phyloP scores from a whole-genome alignment of 2,888 invertebrate genomes.

The Pollenia amentaria region DNA sequence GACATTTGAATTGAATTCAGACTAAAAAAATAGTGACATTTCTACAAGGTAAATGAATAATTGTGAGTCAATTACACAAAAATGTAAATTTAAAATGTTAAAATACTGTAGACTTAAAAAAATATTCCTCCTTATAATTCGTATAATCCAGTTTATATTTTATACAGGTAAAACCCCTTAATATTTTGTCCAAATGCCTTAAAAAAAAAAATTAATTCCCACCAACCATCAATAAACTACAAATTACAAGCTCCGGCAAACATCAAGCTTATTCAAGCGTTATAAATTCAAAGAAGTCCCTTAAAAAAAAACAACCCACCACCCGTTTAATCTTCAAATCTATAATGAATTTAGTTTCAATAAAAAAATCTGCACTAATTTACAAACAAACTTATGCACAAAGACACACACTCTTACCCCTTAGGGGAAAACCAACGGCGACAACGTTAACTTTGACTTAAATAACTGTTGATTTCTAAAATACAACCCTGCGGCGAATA shows the following conservation, averaged over 20 bases:
- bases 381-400: conserved; percentile 20
- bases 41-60: too few species aligned
- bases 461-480: conserved; percentile 66
- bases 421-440: conserved; percentile 45
- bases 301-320: conserved; percentile 5
- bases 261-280: conserved; percentile 48
- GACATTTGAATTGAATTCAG: too few species aligned
- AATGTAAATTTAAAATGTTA: too few species aligned
- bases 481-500: conserved; percentile 49
- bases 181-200: background rate
- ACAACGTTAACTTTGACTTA: conserved; percentile 46
- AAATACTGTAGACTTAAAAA: too few species aligned
- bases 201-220: conserved; percentile 35
- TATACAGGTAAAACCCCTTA: background rate
- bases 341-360: conserved; percentile 17
- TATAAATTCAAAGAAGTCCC: conserved; percentile 47
- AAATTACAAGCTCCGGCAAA: conserved; percentile 39
- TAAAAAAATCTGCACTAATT: conserved; percentile 38
- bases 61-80: too few species aligned
- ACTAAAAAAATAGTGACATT: too few species aligned
- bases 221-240: conserved; percentile 36
- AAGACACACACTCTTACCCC: background rate
- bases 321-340: conserved; percentile 12
- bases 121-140: too few species aligned
- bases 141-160: background rate